A percentile compares a stretch with the other conserved stretches of the same genome.
Conservation (phyloP, 2,113 vertebrate species). For the Rutilus rutilus region DNA sequence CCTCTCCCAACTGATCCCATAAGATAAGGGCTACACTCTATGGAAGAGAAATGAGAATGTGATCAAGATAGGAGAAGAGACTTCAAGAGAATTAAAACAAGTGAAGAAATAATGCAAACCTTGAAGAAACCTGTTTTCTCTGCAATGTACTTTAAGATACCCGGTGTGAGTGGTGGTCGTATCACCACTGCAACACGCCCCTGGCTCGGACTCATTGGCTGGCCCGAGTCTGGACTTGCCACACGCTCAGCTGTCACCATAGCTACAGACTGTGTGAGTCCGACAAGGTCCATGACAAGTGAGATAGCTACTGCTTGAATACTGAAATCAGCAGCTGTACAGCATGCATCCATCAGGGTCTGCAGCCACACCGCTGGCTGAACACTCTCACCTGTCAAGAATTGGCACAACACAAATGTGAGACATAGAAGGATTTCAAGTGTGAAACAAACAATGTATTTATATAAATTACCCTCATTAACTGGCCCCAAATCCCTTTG, state of each 20-base stretch:
- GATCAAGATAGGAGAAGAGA: not conserved
- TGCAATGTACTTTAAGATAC: slow-evolving; percentile 91
- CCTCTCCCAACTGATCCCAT: slow-evolving; percentile 92
- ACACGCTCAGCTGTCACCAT: slow-evolving; percentile 89
- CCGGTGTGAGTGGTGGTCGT: slow-evolving; percentile 92
- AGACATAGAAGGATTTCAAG: not conserved
- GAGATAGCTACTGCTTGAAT: slow-evolving; percentile 90
- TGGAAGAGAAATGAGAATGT: not conserved
- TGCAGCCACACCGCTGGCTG: slow-evolving; percentile 90
- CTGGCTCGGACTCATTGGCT: slow-evolving; percentile 93
- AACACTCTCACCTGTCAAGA: slow-evolving; percentile 81
- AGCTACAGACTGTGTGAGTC: slow-evolving; percentile 91
- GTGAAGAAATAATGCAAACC: slow-evolving; percentile 69
- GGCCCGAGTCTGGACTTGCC: slow-evolving; percentile 79
- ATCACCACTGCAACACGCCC: slow-evolving; percentile 96
- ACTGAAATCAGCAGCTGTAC: slow-evolving; percentile 84
- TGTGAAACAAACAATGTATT: not conserved
- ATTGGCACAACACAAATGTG: not conserved
- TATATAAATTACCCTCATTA: not conserved
- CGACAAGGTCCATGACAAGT: slow-evolving; percentile 96
- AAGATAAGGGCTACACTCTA: slow-evolving; percentile 91
- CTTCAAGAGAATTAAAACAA: not conserved
- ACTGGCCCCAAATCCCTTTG: not conserved
- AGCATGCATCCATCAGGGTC: slow-evolving; percentile 93
- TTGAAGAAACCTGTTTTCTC: slow-evolving; percentile 97